Percentiles rank a stretch among this genome's conserved stretches.
These are phyloP conservation scores for Aspidiotus destructor DNA, from an alignment of 2,888 invertebrate species.

Conservation along the genomic window DNA sequence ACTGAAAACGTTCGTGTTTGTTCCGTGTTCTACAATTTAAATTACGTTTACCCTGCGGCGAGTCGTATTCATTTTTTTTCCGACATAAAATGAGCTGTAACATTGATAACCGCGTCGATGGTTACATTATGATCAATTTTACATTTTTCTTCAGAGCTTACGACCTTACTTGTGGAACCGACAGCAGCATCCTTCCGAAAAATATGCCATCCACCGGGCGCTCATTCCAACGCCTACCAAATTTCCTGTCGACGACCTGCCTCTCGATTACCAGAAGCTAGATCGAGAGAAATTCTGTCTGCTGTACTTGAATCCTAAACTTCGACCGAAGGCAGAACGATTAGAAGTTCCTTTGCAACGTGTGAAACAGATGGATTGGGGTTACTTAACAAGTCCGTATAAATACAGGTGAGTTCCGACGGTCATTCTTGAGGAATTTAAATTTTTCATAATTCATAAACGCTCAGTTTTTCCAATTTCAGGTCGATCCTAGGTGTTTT, in stretches of 20 bases:
- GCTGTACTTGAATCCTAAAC: slow-evolving; percentile 11
- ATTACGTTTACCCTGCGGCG: no score
- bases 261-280: slow-evolving; percentile 9
- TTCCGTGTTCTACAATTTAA: no score
- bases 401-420: no score
- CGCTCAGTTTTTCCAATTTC: not conserved
- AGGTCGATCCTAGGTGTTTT: slow-evolving; percentile 21
- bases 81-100: no score
- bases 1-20: no score
- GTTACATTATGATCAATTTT: not conserved
- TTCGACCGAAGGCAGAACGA: slow-evolving; percentile 1
- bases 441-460: no score
- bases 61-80: no score
- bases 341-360: not conserved
- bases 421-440: no score
- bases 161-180: not conserved
- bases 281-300: slow-evolving; percentile 23
- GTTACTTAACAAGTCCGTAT: not conserved
- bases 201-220: slow-evolving; percentile 3
- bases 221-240: slow-evolving; percentile 17
- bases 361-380: slow-evolving; percentile 18
- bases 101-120: no score
- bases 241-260: slow-evolving; percentile 6
- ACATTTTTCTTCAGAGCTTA: not conserved
- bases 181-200: not conserved